Base-by-base conservation (phyloP, 2,888 invertebrate species). In the Empis stercorea region DNA sequence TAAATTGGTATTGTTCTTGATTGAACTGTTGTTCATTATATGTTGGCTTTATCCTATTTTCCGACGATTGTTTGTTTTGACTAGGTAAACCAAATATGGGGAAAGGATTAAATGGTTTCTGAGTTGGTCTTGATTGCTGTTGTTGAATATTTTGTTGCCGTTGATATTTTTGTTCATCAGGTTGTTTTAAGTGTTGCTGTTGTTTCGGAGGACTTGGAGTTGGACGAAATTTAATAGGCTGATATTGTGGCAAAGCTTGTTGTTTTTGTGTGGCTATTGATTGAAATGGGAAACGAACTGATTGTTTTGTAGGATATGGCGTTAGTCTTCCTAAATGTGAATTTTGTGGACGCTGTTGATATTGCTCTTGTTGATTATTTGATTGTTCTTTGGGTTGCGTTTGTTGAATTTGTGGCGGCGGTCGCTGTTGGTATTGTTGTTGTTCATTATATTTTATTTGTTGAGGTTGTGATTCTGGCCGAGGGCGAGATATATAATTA, bases 381-480 rank as follows among this genome's bases (percentile, higher is more conserved):
- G 10, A n/a, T 17, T 39, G 43, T 15, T 48, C 51, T 32, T 13
- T 51, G 4, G 43, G 48, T 15, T 42, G 51, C 36, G 60, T 60
- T 47, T 62, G 62, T 16, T 59, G 59, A 20, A 57, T 45, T 15
- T 44, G 34, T 17, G 42, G 36, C 47, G 49, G 49, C 48, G 46
- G n/a, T 16, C 34, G 37, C 37, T 44, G 41, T 5, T 44, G 47
- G 20, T 51, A 45, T 27, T 52, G 51, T 49, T 42, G 50, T 27
- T 36, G 51, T 4, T 48, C 41, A 17, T 43, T 30, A 6, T n/a
- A 34, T 20, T 41, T 23, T 13, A 23, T 42, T 13, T 41, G 32
- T 9, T 74, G 76, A 7, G 76, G 73, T 50, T 75, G 65, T 48
- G 75, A 75, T 59, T 75, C 74, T 49, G 71, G 58, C 10, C 45